Evolutionary conservation across 2,888 invertebrate species (phyloP), one percentile per base, ranked within the genome.

Genomic region (Synanthedon vespiformis): DNA sequence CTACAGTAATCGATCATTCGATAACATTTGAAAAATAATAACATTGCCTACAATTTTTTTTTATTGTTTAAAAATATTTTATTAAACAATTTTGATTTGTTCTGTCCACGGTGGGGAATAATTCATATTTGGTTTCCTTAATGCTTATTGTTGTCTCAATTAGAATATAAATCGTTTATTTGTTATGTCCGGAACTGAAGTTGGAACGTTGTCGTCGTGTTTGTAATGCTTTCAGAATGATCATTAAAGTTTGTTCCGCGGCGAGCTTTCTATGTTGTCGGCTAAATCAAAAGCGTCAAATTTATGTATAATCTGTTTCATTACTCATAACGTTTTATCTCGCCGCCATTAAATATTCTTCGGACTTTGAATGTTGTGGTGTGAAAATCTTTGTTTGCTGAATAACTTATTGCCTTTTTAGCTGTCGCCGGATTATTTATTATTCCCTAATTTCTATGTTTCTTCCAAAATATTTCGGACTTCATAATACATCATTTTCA

Each of bases 241-340:
- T 73, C 73, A 70, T 70, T 72, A 66, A 61, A 60, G 66, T 66
- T 68, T 65, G 68, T 68, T 62, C 60, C 63, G 61, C 59, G 62
- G 64, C 61, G 59, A 65, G 66, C 62, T 69, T 69, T 71, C 62
- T 65, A 65, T 68, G 64, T 65, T 67, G 71, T 70, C 73, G 70
- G 74, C 67, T 69, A 73, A 73, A 78, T 78, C 73, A 53, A 78
- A 78, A 76, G 72, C 74, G 67, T 68, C 67, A 80, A 72, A 78
- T 75, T 77, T 76, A 77, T 77, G 71, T 70, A 68, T 66, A 62
- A 13, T 44, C 44, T 44, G 12, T 48, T 16, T 48, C 14, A 48
- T 48, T 48, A 22, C 48, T 12, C 16, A 44, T 18, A 68, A 64
- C 65, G 62, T 68, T 76, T 76, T 70, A 73, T 76, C 72, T 71